Evolutionary conservation across 2,797 vertebrate species (phyloP), one percentile per base, ranked within the genome.

Genomic region (Vireo griseus): DNA sequence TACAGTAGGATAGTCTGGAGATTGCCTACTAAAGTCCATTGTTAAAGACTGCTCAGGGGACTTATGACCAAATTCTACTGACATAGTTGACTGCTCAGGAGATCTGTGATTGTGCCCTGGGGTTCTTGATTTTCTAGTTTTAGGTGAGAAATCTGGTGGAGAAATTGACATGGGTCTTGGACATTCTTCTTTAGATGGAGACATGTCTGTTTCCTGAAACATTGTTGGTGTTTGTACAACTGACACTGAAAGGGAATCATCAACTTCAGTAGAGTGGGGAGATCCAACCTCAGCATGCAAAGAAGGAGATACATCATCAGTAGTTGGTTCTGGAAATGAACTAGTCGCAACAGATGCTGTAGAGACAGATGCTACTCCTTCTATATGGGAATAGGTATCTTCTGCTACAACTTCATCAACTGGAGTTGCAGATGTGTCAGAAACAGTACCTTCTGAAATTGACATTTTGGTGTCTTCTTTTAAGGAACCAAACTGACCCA

Each of bases 401-500:
- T 99, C 99, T 87, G 99, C 99, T 54, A 99, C 98, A 40, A 98
- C 99, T 86, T 99, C 99, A 90, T 99, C 99, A 24, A 99, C 98
- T 2, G 99, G 99, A 31, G 99, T 99, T 65, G 97, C 99, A 88
- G 99, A 99, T 91, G 99, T 99, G 97, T 99, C 99, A 80, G 99
- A 99, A 81, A 99, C 98, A 21, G 99, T 99, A 35, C 99, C 99
- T 97, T 99, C 99, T 67, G 99, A 99, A 98, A 99, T 99, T 9
- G 99, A 99, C 99, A 99, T 99, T 98, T 99, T 99, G 45, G 98
- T 99, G 25, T 99, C 99, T 95, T 99, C 99, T 97, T 99, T 99
- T 90, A 99, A 98, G 33, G 98, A 97, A 44, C 98, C 97, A 16
- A 98, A 98, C 80, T 97, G 98, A 90, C 97, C 98, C 52, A 96